Percentiles rank a stretch among this genome's conserved stretches.
phyloP scores from a whole-genome alignment of 2,113 vertebrate genomes.

The Benitochromis conjunctus region DNA sequence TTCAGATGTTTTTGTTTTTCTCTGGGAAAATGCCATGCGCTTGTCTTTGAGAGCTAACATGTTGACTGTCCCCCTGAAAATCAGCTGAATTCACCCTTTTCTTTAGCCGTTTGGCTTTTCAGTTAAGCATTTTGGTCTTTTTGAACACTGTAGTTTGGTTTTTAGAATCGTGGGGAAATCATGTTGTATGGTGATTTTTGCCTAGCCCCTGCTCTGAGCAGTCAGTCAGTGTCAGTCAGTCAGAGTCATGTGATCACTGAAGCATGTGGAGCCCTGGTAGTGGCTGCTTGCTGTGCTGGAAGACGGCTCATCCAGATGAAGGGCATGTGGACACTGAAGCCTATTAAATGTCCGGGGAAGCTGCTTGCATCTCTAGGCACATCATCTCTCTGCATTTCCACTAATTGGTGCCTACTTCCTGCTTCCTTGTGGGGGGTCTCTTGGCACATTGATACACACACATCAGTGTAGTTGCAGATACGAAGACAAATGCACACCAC shows the following conservation, averaged over 20 bases:
- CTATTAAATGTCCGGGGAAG: not conserved
- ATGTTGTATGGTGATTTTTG: not conserved
- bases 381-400: not conserved
- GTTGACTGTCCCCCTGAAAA: not conserved
- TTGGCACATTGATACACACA: not conserved
- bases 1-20: not conserved
- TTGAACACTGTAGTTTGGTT: not conserved
- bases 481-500: not conserved
- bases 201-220: not conserved
- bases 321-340: not conserved
- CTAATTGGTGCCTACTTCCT: slow-evolving; percentile 14
- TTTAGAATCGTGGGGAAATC: fast-evolving
- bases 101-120: not conserved
- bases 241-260: not conserved
- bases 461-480: not conserved
- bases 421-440: not conserved
- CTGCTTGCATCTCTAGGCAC: not conserved
- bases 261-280: not conserved
- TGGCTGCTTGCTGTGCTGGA: not conserved
- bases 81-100: not conserved
- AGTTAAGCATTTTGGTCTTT: not conserved
- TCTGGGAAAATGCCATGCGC: not conserved
- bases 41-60: not conserved
- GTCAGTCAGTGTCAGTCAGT: not conserved
- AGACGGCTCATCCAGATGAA: not conserved